Percentiles rank a stretch among this genome's conserved stretches.
phyloP scores from a whole-genome alignment of 2,797 vertebrate species.

The Borostomias antarcticus region DNA sequence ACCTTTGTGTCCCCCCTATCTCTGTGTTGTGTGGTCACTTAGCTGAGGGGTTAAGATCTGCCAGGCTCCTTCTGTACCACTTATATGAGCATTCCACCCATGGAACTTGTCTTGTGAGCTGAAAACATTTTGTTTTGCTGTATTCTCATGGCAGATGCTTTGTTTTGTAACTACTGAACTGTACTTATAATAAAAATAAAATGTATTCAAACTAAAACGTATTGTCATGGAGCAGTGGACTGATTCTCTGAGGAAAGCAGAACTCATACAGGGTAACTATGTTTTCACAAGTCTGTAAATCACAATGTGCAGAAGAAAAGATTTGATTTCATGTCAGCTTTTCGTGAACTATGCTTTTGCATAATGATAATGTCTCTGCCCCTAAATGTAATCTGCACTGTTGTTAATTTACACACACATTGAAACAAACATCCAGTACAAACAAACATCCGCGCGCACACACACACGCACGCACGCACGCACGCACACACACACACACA shows the following conservation, averaged over 20 bases:
- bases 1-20: conserved; percentile 36
- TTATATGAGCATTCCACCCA: conserved; percentile 80
- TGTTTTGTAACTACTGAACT: conserved; percentile 89
- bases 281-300: conserved; percentile 36
- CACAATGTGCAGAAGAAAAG: conserved; percentile 29
- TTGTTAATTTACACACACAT: too few species aligned
- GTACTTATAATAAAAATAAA: conserved; percentile 91
- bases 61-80: conserved; percentile 68
- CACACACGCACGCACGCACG: background rate
- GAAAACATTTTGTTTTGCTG: conserved; percentile 79
- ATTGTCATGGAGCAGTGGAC: conserved; percentile 45
- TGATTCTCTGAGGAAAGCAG: conserved; percentile 47
- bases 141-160: conserved; percentile 87
- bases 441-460: background rate
- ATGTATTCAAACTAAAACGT: conserved; percentile 83
- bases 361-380: conserved; percentile 30
- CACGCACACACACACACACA: background rate
- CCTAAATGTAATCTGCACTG: too few species aligned
- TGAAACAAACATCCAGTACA: too few species aligned
- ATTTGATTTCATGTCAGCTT: conserved; percentile 42
- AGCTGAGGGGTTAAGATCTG: conserved; percentile 57
- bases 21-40: conserved; percentile 64
- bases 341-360: conserved; percentile 42
- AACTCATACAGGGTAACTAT: conserved; percentile 10
- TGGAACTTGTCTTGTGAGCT: conserved; percentile 83